Evolutionary conservation across 2,113 vertebrate genomes (phyloP), one percentile per base, ranked within the genome.

Genomic region (Coreoperca whiteheadi): DNA sequence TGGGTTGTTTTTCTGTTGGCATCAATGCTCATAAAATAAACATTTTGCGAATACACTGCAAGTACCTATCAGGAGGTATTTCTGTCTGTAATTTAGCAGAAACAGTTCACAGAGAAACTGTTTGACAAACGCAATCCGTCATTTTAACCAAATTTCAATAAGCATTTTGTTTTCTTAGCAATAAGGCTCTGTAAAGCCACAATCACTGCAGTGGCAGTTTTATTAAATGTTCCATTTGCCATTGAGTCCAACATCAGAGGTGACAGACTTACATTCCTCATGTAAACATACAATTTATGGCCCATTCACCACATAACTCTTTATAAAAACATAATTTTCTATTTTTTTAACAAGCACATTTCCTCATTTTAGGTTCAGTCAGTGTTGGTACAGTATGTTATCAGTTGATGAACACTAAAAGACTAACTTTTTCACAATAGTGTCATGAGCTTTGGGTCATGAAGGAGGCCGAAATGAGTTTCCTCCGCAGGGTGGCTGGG

Each of bases 71-170:
- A 83, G 57, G 50, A 28, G 8, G 23, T 51, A n/a, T 81, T 23
- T 74, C n/a, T 48, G 70, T 41, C 61, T 59, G 41, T 54, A 56
- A 32, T 21, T 46, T 50, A 46, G 32, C 8, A 25, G 28, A 34
- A 68, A 57, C 1, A 21, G 9, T 34, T 37, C 20, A 70, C 20
- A 82, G n/a, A 76, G 12, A 41, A 48, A 48, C 63, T 25, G 53
- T 60, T 57, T 75, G 73, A 46, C 73, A 64, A 77, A 54, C 15
- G 30, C 20, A 74, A 79, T 53, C 25, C 61, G 79, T 71, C 50
- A 77, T 46, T 43, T 18, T 1, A 8, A 39, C 6, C 1, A 7
- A 39, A 39, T 7, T n/a, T 54, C 50, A 32, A 65, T 48, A 50
- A 48, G 30, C 50, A 32, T 67, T 56, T 54, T 56, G 7, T 67